Evolutionary conservation across 2,888 invertebrate species (phyloP).

Genomic region (Liopterus haemorrhoidalis): DNA sequence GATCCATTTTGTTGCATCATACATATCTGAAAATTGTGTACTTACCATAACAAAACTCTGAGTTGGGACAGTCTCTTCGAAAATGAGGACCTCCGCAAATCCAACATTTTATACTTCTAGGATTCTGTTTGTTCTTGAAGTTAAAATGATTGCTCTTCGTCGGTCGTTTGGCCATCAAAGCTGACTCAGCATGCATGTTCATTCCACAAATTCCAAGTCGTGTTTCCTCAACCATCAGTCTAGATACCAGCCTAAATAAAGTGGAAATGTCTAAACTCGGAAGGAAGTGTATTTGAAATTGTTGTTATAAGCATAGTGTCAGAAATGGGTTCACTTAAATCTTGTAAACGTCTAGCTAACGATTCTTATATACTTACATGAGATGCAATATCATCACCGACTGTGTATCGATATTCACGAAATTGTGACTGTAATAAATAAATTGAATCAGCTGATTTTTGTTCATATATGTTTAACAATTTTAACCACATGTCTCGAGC

Average conservation of each 20-base stretch:
- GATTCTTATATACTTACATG: constrained; percentile 14
- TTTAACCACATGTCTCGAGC: constrained; percentile 23
- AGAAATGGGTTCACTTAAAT: constrained; percentile 10
- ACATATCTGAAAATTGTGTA: too few relatives aligned
- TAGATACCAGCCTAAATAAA: constrained; percentile 12
- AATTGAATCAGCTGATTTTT: constrained; percentile 8
- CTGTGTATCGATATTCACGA: constrained; percentile 10
- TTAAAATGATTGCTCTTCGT: too few relatives aligned
- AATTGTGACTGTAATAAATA: constrained; percentile 20
- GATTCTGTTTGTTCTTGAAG: too few relatives aligned
- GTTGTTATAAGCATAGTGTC: constrained; percentile 21
- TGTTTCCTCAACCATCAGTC: constrained; percentile 20
- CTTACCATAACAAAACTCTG: too few relatives aligned
- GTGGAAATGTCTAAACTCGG: constrained; percentile 22
- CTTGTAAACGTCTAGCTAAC: constrained; percentile 11
- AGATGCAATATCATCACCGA: constrained; percentile 16
- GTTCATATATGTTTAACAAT: constrained; percentile 16
- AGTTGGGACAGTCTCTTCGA: too few relatives aligned
- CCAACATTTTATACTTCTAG: too few relatives aligned
- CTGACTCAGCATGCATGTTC: constrained; percentile 10
- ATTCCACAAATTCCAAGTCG: constrained; percentile 11
- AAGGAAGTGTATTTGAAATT: constrained; percentile 16
- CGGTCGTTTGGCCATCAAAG: too few relatives aligned
- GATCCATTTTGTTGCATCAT: constrained; percentile 14
- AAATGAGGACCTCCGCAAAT: too few relatives aligned